Evolutionary conservation across 2,888 invertebrate species (phyloP).

Genomic region (Thysanoteuthis rhombus): DNA sequence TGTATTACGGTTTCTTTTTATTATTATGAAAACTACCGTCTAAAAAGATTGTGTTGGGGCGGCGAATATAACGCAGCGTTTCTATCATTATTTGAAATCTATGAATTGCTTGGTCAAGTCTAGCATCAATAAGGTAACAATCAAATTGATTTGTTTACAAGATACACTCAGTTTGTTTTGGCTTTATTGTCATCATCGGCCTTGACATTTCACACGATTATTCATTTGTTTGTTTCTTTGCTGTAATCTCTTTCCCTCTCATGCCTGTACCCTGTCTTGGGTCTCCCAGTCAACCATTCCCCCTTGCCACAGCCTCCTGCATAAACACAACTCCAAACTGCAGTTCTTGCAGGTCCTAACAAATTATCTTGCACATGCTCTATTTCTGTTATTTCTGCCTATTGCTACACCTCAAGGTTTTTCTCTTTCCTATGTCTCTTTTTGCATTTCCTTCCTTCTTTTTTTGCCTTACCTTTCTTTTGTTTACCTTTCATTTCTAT

Average conservation of each 20-base stretch:
- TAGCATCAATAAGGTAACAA: background rate
- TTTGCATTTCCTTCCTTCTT: background rate
- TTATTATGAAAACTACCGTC: too few relatives aligned
- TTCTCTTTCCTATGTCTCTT: background rate
- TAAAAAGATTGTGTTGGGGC: too few relatives aligned
- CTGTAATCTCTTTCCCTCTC: background rate
- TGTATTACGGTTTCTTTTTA: too few relatives aligned
- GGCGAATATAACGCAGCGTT: too few relatives aligned
- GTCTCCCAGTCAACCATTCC: background rate
- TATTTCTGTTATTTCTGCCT: background rate
- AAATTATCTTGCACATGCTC: background rate
- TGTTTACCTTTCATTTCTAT: background rate
- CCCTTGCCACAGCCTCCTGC: background rate
- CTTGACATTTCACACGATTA: background rate
- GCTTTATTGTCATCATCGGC: background rate
- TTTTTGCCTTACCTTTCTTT: background rate
- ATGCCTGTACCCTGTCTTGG: background rate
- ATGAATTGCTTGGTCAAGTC: background rate
- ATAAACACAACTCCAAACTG: background rate
- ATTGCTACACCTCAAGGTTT: background rate
- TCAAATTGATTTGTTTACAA: constrained; percentile 12
- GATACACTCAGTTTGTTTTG: background rate
- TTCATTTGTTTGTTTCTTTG: constrained; percentile 12
- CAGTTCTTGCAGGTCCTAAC: background rate
- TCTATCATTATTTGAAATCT: background rate